Evolutionary conservation across 92 coral and sea anemone species (phyloP), one percentile per base, ranked within the genome.

Genomic region (Parazoanthus atlanticus): DNA sequence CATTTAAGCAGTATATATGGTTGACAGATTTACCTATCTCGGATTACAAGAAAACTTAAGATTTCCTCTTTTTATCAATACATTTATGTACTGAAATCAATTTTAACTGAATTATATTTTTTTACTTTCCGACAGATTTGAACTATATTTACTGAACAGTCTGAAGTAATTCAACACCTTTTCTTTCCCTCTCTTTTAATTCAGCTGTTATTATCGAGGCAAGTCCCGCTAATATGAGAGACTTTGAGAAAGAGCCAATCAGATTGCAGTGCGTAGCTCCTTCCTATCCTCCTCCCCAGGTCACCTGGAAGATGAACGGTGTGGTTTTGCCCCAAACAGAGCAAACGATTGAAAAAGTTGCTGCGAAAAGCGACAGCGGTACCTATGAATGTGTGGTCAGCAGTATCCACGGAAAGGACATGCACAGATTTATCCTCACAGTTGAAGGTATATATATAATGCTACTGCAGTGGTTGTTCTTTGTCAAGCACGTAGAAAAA

Each of bases 271-370:
- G 83, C 28, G n/a, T 34, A 17, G 64, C 66, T 29, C 83, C 83
- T 6, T 79, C 83, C 41, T 79, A 79, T 15, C 83, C 83, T 79
- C 83, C 38, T 49, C 69, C 83, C 43, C 69, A 47, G 83, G 83
- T 49, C 64, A 79, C 69, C 1, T 79, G 83, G 83, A 79, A 47
- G 31, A n/a, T 9, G 67, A 52, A 79, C 67, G 83, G 83, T 28
- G 30, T 17, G 31, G 40, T 49, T 26, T 49, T 79, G 64, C 83
- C 83, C 31, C 33, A 47, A 26, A 4, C 23, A 8, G 83, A 52
- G 46, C 83, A 79, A 52, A 52, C 67, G 17, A 49, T 79, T 52
- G 19, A n/a, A 34, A 79, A 79, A 49, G n/a, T 77, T 8, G 81
- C 81, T 40, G 30, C 26, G 15, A 10, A 38, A 11, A 43, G 61